These are phyloP conservation scores for Kryptolebias ocellatus DNA, from an alignment of 2,797 vertebrate genomes.

Conservation along the genomic window DNA sequence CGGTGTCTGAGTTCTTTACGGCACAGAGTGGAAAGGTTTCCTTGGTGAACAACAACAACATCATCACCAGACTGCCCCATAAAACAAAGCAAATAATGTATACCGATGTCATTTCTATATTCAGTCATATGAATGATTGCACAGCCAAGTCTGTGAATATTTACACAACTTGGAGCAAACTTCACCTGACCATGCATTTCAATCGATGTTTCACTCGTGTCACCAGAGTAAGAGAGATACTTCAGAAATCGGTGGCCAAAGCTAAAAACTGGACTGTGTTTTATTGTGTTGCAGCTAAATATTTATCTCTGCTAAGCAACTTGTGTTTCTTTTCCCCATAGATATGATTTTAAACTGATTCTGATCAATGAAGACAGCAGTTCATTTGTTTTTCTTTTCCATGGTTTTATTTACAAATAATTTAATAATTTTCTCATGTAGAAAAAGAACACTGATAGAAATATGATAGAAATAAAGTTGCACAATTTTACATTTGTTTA, in stretches of 20 bases:
- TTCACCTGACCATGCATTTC: slow-evolving; percentile 4
- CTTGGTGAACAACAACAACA: slow-evolving; percentile 63
- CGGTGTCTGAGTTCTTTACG: slow-evolving; percentile 44
- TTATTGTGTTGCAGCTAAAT: neutral
- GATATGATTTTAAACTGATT: neutral
- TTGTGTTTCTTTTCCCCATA: neutral
- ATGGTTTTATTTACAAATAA: slow-evolving; percentile 54
- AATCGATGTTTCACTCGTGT: slow-evolving; percentile 10
- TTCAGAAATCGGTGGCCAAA: neutral
- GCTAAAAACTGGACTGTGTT: neutral
- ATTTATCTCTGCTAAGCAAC: neutral
- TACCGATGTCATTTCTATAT: slow-evolving; percentile 15
- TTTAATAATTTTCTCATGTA: slow-evolving; percentile 47
- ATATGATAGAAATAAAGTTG: slow-evolving; percentile 59
- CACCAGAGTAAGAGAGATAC: slow-evolving; percentile 11
- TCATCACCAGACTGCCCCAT: slow-evolving; percentile 11
- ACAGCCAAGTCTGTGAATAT: slow-evolving; percentile 18
- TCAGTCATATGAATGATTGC: slow-evolving; percentile 28
- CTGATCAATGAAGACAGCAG: slow-evolving; percentile 18
- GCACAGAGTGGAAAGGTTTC: slow-evolving; percentile 52
- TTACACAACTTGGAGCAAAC: slow-evolving; percentile 31
- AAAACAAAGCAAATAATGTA: slow-evolving; percentile 27
- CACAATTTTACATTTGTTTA: slow-evolving; percentile 37
- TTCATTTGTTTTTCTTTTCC: neutral
- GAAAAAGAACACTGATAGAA: slow-evolving; percentile 51